phyloP scores from a whole-genome alignment of 2,797 vertebrate species.

The Vipera ursinii region DNA sequence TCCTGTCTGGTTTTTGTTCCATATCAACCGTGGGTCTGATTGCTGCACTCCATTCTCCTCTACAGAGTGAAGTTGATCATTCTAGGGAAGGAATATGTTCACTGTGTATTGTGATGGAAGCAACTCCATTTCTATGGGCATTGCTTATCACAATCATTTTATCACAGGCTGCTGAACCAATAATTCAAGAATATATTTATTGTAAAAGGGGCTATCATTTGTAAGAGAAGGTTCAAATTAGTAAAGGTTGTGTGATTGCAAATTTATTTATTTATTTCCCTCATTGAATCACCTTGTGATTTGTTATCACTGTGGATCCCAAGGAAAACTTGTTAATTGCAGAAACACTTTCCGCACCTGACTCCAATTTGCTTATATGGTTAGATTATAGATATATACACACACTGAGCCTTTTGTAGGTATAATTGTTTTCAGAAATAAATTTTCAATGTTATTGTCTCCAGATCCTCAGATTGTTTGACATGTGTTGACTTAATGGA shows the following conservation, averaged over 20 bases:
- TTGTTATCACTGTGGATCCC: neutral
- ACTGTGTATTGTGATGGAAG: neutral
- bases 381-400: neutral
- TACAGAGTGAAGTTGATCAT: neutral
- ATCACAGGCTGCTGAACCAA: neutral
- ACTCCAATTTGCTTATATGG: neutral
- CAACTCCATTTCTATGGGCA: neutral
- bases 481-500: neutral
- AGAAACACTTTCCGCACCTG: neutral
- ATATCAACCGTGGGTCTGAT: neutral
- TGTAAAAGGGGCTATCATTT: neutral
- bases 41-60: neutral
- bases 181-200: neutral
- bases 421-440: neutral
- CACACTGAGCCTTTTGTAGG: too few relatives aligned
- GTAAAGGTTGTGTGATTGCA: neutral
- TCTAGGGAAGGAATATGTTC: neutral
- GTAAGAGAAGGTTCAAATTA: neutral
- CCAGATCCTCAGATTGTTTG: neutral
- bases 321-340: neutral
- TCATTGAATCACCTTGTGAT: neutral
- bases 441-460: neutral
- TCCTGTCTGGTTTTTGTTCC: neutral
- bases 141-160: neutral
- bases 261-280: neutral